phyloP scores from a whole-genome alignment of 1,140 invertebrate genomes.

The Globodera rostochiensis region DNA sequence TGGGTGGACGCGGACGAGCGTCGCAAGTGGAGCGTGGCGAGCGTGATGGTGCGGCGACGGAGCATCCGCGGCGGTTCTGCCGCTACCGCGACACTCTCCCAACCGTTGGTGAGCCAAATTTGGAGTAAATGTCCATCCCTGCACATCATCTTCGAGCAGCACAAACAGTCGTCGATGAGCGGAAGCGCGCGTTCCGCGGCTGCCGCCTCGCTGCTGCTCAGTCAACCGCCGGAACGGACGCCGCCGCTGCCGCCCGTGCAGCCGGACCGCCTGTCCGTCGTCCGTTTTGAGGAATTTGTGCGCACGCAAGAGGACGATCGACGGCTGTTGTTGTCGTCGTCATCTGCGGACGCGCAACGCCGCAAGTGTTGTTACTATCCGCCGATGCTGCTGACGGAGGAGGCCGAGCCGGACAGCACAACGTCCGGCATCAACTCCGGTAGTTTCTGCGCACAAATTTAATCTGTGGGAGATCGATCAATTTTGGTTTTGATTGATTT shows the following conservation, averaged over 20 bases:
- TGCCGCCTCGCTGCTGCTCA: not conserved
- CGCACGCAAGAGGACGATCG: slow-evolving; percentile 1
- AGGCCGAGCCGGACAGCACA: not conserved
- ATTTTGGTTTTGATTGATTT: not conserved
- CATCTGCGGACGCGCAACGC: not conserved
- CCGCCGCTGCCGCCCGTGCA: slow-evolving; percentile 19
- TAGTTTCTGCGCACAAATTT: not conserved
- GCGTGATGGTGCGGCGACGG: slow-evolving; percentile 9
- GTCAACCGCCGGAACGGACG: slow-evolving; percentile 23
- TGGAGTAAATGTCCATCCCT: not conserved
- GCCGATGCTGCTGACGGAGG: not conserved
- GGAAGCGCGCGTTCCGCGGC: not conserved
- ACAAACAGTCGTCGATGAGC: slow-evolving; percentile 5
- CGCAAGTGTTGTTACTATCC: not conserved
- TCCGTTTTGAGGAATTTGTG: slow-evolving; percentile 33
- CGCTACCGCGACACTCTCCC: not conserved
- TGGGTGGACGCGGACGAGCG: slow-evolving; percentile 32
- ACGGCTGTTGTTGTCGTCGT: no score
- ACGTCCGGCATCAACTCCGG: slow-evolving; percentile 9
- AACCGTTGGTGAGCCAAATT: not conserved
- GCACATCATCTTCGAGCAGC: not conserved
- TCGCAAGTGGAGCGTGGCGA: slow-evolving; percentile 24
- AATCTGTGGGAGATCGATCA: no score
- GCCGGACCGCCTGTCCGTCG: slow-evolving; percentile 18
- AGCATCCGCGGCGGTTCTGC: slow-evolving; percentile 1